Evolutionary conservation across 1,140 invertebrate species (phyloP), one percentile per base, ranked within the genome.

Genomic region (Lanistes nyassanus): DNA sequence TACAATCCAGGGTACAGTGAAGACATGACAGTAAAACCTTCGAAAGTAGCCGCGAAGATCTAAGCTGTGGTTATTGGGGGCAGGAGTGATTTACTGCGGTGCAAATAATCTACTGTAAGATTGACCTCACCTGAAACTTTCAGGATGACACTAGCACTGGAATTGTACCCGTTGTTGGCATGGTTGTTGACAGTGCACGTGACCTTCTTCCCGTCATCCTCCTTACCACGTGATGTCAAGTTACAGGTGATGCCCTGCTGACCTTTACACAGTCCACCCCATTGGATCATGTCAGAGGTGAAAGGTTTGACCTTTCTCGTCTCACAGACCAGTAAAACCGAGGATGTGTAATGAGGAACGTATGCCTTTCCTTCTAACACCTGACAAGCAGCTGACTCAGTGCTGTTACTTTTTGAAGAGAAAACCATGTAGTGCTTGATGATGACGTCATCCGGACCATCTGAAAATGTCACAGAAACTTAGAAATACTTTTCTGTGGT

Each of bases 141-240:
- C 13, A 60, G 23, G 56, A 31, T 60, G 56, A 60, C n/a, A 23
- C 29, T 60, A 23, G 56, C 9, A 9, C 9, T 60, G 56, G 29
- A 11, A 16, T 7, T 60, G 56, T 60, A 23, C 13, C n/a, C n/a
- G 56, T 60, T 60, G 56, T 60, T 60, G 56, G 23, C n/a, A 9
- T 26, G 13, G 56, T 60, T 60, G 29, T 11, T 60, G 56, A 60
- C 56, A 60, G 56, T 60, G 56, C 56, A 60, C 56, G 56, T 60
- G 56, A 60, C 56, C 56, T 5, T 23, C 9, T 60, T 60, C 56
- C 56, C 29, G 9, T 60, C 9, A 60, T 60, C 56, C 3, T 19
- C 9, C 6, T 26, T 11, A n/a, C n/a, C 56, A 16, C 23, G 13
- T 1, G 11, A 26, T 11, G 56, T 60, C n/a, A 60, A 9, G 1